Conservation (phyloP, 2,797 vertebrate species). For the Poecilia velifera region DNA sequence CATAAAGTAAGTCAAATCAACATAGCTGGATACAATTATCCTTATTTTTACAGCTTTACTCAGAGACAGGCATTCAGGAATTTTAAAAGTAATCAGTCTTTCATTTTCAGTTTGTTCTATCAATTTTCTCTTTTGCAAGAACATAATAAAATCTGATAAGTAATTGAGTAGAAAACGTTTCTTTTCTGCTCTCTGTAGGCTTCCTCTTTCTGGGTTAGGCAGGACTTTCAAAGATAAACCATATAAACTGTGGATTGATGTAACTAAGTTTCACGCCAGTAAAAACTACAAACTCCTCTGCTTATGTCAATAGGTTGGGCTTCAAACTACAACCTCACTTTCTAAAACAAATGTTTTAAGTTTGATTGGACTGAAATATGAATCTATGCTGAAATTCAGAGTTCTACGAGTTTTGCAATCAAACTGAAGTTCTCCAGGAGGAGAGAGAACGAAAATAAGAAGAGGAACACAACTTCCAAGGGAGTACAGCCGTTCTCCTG, state of each 20-base stretch:
- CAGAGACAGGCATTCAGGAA: neutral
- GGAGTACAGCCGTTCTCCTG: neutral
- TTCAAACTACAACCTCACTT: neutral
- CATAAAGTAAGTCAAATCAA: constrained; percentile 2
- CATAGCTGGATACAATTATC: constrained; percentile 2
- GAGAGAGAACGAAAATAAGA: neutral
- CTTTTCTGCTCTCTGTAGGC: neutral
- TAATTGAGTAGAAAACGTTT: neutral
- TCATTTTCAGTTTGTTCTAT: neutral
- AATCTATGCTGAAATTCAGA: constrained; percentile 10
- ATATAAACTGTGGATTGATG: neutral
- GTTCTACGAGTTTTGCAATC: neutral
- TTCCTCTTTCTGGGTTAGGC: neutral
- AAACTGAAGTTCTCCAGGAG: neutral
- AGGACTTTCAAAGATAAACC: neutral
- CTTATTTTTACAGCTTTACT: constrained; percentile 1
- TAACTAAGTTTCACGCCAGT: neutral
- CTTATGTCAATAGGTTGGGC: neutral
- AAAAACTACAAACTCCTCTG: neutral
- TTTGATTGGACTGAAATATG: neutral
- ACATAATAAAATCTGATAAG: neutral
- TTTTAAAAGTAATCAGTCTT: neutral
- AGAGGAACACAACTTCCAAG: neutral
- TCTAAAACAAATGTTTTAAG: constrained; percentile 14
- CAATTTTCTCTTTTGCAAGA: neutral